These are phyloP conservation scores for Sebastes alutus DNA, from an alignment of 2,797 vertebrate genomes.

Conservation along the genomic window DNA sequence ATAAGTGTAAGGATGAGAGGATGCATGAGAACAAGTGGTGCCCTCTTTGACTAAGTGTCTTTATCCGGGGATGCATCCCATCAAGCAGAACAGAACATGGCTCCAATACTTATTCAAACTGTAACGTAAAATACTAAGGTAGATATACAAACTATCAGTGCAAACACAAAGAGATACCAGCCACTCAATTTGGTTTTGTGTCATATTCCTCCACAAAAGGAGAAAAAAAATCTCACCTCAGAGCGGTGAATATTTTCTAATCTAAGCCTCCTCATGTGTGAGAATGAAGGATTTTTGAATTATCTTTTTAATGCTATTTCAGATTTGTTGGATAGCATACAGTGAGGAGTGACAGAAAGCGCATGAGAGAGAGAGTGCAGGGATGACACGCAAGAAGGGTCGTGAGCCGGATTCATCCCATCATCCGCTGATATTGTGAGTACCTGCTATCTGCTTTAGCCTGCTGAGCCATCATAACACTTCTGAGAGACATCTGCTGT, in stretches of 20 bases:
- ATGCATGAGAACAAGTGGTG: not conserved
- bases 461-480: constrained; percentile 31
- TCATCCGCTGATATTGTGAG: constrained; percentile 45
- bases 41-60: not conserved
- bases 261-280: not conserved
- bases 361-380: not conserved
- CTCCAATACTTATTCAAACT: not conserved
- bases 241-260: not conserved
- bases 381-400: constrained; percentile 39
- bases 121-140: not conserved
- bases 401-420: constrained; percentile 45
- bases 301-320: not conserved
- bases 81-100: not conserved
- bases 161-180: not conserved
- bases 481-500: constrained; percentile 5
- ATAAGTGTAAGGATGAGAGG: not conserved
- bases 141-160: not conserved
- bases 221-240: not conserved
- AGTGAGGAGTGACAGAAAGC: constrained; percentile 1
- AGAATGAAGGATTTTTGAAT: not conserved
- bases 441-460: constrained; percentile 42
- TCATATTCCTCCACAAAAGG: not conserved
- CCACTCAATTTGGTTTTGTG: not conserved
- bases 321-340: not conserved
- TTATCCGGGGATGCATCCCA: not conserved